These are phyloP conservation scores for Perizoma affinitatum DNA, from an alignment of 2,888 invertebrate species.

Conservation along the genomic window DNA sequence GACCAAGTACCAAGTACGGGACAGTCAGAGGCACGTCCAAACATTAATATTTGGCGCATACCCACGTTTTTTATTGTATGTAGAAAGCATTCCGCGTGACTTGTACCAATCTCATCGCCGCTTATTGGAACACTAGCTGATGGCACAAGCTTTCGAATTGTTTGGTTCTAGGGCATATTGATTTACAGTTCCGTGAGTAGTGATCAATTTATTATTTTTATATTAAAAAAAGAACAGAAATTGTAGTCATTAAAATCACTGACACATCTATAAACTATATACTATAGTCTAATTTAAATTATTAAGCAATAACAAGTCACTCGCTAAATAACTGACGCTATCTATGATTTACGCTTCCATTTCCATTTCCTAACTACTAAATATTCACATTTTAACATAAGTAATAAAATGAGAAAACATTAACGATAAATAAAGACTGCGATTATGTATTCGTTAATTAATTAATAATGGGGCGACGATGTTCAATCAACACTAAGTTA, in stretches of 20 bases:
- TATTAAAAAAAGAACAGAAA: constrained; percentile 47
- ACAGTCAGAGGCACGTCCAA: too few relatives aligned
- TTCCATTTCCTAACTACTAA: constrained; percentile 60
- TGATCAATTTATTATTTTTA: constrained; percentile 7
- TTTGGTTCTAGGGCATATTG: too few relatives aligned
- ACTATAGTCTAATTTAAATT: constrained; percentile 71
- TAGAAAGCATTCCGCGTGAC: too few relatives aligned
- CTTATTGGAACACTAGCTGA: too few relatives aligned
- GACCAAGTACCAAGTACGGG: too few relatives aligned
- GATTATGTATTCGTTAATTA: constrained; percentile 73
- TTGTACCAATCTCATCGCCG: too few relatives aligned
- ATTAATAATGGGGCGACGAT: constrained; percentile 74
- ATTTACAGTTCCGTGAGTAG: too few relatives aligned
- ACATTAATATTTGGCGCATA: too few relatives aligned
- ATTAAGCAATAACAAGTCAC: constrained; percentile 67
- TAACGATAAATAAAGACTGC: constrained; percentile 66
- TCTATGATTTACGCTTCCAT: constrained; percentile 65
- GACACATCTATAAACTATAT: constrained; percentile 40
- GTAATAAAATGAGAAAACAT: constrained; percentile 66
- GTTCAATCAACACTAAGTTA: constrained; percentile 71
- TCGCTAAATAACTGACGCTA: constrained; percentile 61
- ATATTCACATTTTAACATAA: constrained; percentile 62
- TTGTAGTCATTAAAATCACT: constrained; percentile 49
- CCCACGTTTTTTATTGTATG: too few relatives aligned
- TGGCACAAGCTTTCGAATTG: too few relatives aligned